Base-by-base conservation (phyloP, 2,888 invertebrate species). In the Colletes collaris region DNA sequence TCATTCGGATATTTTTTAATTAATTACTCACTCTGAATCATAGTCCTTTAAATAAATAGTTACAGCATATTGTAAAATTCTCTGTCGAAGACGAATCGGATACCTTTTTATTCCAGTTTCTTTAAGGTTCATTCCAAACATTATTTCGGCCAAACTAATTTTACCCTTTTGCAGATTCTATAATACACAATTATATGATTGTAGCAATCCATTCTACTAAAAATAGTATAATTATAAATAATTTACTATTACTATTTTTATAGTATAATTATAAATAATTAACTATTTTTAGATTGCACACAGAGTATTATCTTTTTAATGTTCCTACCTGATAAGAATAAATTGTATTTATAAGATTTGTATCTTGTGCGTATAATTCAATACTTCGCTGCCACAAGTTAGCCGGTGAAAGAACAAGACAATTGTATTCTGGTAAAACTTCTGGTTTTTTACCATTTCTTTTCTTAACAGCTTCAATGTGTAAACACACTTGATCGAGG, bases 21-120 rank as follows among this genome's bases (percentile, higher is more conserved):
- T 49, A n/a, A 44, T 64, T 82, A 93, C 94, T 94, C 94, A 98
- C 96, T 95, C 94, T 89, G 95, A 94, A 92, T 98, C 96, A 88
- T 97, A 96, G 79, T 96, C 95, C 88, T 96, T 96, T 76, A 98
- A 95, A 88, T 98, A 96, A 84, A 99, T 94, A 0, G 99, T 99
- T 73, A 99, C 94, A 10, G 98, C 97, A 92, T 97, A 99, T 89
- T 98, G 97, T 35, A 99, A 94, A 13, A 98, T 96, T 69, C 98
- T 95, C 79, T 98, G 97, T 2, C 98, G 94, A 44, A 97, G 96
- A 50, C 98, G 95, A 60, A 98, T 93, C 0, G 98, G 98, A 93
- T 98, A 98, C 53, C 97, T 94, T 91, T 98, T 98, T 74, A 99
- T 95, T 3, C 99, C 99, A 0, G 98, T 97, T 91, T 98, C 97